phyloP scores from a whole-genome alignment of 2,113 vertebrate species.

The Castor canadensis region DNA sequence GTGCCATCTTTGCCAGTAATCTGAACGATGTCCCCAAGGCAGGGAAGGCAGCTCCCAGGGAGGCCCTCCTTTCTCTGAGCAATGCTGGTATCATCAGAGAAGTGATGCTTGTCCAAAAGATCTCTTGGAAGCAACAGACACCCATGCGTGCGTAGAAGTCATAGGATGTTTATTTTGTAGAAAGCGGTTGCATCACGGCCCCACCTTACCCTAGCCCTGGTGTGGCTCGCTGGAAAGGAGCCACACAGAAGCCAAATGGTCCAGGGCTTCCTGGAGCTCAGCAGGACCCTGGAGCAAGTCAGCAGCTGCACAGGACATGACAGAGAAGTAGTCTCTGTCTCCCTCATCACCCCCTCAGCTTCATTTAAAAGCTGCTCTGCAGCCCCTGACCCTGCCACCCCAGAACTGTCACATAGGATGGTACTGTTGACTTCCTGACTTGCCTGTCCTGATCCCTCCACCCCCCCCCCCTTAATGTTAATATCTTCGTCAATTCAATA shows the following conservation, averaged over 20 bases:
- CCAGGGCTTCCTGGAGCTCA: background rate
- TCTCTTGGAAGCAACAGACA: background rate
- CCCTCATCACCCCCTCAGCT: background rate
- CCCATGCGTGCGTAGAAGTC: background rate
- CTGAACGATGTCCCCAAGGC: background rate
- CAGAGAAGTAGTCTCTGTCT: background rate
- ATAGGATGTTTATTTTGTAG: background rate
- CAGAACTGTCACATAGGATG: fast-evolving
- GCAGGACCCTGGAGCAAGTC: background rate
- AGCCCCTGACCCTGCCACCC: background rate
- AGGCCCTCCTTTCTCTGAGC: slow-evolving; percentile 54
- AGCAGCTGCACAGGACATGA: background rate
- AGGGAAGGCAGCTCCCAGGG: background rate
- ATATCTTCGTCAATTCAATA: too few relatives aligned
- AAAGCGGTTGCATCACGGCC: slow-evolving; percentile 13
- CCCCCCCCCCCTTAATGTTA: too few relatives aligned
- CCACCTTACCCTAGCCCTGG: slow-evolving; percentile 15
- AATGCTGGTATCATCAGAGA: slow-evolving; percentile 18
- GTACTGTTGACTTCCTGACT: background rate
- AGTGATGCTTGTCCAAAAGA: background rate
- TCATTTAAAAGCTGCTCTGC: fast-evolving
- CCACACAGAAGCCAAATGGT: background rate
- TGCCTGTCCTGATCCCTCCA: background rate
- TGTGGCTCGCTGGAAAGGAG: background rate
- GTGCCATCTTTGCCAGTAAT: background rate